These are phyloP conservation scores for Eremobia ochroleuca DNA, from an alignment of 2,888 invertebrate species.

Conservation along the genomic window DNA sequence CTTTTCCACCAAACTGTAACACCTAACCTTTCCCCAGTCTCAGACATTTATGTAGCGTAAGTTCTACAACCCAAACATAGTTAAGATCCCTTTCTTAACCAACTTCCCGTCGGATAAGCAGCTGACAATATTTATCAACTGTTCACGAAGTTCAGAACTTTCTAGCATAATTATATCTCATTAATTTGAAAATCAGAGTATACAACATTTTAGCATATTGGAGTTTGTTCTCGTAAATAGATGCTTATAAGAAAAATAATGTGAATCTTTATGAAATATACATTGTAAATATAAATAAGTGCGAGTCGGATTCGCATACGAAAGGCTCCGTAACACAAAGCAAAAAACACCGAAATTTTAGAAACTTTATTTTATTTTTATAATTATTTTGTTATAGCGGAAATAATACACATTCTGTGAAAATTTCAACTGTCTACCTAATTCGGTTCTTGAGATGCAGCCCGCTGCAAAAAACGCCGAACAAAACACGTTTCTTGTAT, in stretches of 20 bases:
- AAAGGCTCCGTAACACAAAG: no score
- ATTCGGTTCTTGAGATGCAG: no score
- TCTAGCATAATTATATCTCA: constrained; percentile 41
- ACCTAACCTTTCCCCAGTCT: background rate
- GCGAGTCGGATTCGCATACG: no score
- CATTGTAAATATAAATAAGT: background rate
- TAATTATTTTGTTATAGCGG: no score
- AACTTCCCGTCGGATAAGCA: constrained; percentile 51
- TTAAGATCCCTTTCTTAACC: constrained; percentile 39
- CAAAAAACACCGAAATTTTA: no score
- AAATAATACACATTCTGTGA: no score
- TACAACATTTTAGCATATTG: constrained; percentile 27
- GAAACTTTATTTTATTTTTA: no score
- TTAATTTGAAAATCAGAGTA: constrained; percentile 49
- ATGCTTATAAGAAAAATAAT: background rate
- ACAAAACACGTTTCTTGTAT: no score
- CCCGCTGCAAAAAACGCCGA: no score
- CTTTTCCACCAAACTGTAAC: background rate
- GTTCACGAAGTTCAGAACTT: constrained; percentile 50
- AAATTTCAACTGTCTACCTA: no score
- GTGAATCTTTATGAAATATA: no score
- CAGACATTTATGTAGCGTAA: constrained; percentile 31
- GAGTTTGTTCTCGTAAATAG: constrained; percentile 26
- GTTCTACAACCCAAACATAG: constrained; percentile 49
- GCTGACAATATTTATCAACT: constrained; percentile 62